Percentiles rank a stretch among this genome's conserved stretches.
Evolutionary conservation across 1,140 invertebrate species (phyloP).

Genomic region (Whitmania pigra): DNA sequence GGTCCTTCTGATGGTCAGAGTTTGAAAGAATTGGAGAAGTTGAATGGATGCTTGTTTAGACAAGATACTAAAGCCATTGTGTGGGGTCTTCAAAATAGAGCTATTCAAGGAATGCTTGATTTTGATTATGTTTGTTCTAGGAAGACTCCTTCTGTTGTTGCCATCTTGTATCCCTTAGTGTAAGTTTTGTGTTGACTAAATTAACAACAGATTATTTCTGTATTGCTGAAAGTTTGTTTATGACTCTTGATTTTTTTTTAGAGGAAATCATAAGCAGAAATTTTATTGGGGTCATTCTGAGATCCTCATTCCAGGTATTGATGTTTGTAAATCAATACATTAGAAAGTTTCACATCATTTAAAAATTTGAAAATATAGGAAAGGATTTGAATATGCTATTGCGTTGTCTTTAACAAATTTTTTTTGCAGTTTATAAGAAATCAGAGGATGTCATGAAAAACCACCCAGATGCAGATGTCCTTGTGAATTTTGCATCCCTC

Average conservation of each 20-base stretch:
- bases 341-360: conserved; percentile 15
- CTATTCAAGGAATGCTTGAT: conserved; percentile 94
- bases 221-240: background rate
- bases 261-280: conserved; percentile 96
- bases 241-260: conserved; percentile 46
- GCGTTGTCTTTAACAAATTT: conserved; percentile 3
- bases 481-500: conserved; percentile 97
- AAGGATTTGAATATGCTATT: background rate
- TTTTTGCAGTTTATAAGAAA: conserved; percentile 73
- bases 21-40: too few relatives aligned
- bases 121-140: conserved; percentile 96
- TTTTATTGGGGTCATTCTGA: conserved; percentile 99
- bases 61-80: conserved; percentile 81
- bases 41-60: conserved; percentile 52
- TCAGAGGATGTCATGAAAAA: conserved; percentile 92
- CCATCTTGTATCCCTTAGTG: conserved; percentile 84
- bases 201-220: background rate
- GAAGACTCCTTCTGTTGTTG: conserved; percentile 65
- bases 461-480: conserved; percentile 83
- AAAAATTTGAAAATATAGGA: background rate
- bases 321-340: background rate
- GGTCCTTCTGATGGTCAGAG: too few relatives aligned
- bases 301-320: conserved; percentile 62
- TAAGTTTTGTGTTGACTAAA: conserved; percentile 28
- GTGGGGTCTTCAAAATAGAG: conserved; percentile 97